Base-by-base conservation (phyloP, 2,797 vertebrate genomes). In the Pempheris klunzingeri region DNA sequence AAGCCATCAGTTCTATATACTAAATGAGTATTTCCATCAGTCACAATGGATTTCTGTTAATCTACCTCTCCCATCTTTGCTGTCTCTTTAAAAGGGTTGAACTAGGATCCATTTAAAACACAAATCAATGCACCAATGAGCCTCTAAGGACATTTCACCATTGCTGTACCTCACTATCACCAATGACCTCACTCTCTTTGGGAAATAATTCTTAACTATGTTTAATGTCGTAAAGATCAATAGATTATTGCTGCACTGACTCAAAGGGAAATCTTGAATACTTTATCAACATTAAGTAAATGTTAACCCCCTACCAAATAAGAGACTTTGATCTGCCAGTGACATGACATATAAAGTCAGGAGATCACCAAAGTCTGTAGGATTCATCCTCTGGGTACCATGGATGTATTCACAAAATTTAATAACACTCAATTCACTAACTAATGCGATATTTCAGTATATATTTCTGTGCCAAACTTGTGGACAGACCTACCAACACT, bases 91-190 rank as follows among this genome's bases (percentile, higher is more conserved):
- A 67, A 61, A 59, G 65, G 60, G 79, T 82, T 77, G 32, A 81
- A 73, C 18, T 1, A 1, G 39, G 44, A 47, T 78, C 43, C 39
- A 47, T 73, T 61, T 61, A 38, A 79, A 71, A 63, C 41, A 62
- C 47, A 85, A 86, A 87, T 87, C 84, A 83, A 83, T 82, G 78
- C 59, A 46, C 64, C 59, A 20, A 59, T 63, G 73, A 78, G 67
- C 59, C 62, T 81, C 82, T 13, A 52, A 76, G 85, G 83, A 84
- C 73, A 14, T 57, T 9, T 73, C 43, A 47, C 65, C 70, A 72
- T 81, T 72, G 67, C 55, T 75, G 54, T 57, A 65, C 58, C 63
- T 74, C 73, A 53, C 70, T 65, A 26, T 73, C 50, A 38, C 44
- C 22, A 28, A 36, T 7, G 20, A 60, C 74, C 61, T 54, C 47